phyloP scores from a whole-genome alignment of 2,797 vertebrate species.

The Sciurus carolinensis region DNA sequence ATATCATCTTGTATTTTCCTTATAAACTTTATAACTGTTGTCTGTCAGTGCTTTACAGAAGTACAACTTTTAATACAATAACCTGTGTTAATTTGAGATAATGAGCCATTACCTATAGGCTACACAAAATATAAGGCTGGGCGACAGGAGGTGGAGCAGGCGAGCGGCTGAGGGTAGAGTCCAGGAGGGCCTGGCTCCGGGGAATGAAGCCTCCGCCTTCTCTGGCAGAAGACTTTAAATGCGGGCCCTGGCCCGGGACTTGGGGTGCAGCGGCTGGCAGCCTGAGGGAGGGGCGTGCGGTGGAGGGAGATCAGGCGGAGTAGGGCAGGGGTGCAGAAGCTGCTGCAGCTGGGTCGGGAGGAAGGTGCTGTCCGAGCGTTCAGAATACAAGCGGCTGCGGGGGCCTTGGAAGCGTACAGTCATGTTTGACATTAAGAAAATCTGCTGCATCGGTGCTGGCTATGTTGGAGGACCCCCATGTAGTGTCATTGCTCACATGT shows the following conservation, averaged over 20 bases:
- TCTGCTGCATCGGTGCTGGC: conserved; percentile 98
- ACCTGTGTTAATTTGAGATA: no score
- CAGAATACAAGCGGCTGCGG: background rate
- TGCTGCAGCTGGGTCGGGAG: background rate
- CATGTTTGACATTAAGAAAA: conserved; percentile 98
- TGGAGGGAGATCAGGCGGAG: background rate
- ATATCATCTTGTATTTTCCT: no score
- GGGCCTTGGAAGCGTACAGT: conserved; percentile 54
- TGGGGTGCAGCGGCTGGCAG: background rate
- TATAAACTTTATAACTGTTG: no score
- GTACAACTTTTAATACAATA: no score
- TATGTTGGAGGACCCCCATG: conserved; percentile 99
- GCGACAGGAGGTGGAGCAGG: conserved; percentile 32
- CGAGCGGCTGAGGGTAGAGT: background rate
- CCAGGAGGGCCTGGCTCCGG: background rate
- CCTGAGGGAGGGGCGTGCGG: background rate
- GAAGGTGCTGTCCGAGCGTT: background rate
- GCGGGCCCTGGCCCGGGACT: conserved; percentile 26
- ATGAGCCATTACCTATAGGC: no score
- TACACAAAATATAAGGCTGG: background rate
- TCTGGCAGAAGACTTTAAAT: conserved; percentile 67
- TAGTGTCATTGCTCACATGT: conserved; percentile 98
- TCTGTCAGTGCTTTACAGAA: no score
- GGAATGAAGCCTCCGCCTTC: conserved; percentile 67
- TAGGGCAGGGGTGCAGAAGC: background rate